Conservation (phyloP, 2,113 vertebrate genomes). For the Stigmatopora nigra region DNA sequence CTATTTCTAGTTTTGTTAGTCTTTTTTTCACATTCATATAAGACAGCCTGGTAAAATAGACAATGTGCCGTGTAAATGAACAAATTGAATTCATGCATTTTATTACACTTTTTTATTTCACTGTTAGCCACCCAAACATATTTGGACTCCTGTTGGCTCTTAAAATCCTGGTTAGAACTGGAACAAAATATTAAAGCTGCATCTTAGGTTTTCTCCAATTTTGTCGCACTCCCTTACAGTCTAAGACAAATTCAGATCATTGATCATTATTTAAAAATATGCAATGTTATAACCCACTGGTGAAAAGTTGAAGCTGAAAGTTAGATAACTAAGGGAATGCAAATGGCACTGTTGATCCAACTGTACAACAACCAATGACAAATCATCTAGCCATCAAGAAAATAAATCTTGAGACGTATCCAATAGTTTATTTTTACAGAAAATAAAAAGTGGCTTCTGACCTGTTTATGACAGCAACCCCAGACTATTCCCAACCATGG, state of each 20-base stretch:
- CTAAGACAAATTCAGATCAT: neutral
- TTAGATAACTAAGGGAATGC: too few relatives aligned
- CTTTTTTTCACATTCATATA: too few relatives aligned
- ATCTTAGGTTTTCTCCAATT: too few relatives aligned
- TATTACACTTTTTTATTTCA: too few relatives aligned
- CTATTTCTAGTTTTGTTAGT: too few relatives aligned
- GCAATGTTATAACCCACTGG: neutral
- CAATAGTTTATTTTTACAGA: neutral
- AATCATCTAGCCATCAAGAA: neutral
- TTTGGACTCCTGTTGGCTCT: too few relatives aligned
- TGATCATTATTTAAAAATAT: neutral
- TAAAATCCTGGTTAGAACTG: too few relatives aligned
- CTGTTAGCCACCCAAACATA: too few relatives aligned
- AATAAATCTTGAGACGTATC: neutral
- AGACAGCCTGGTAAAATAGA: neutral
- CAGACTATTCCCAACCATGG: neutral
- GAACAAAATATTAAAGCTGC: too few relatives aligned
- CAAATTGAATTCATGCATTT: too few relatives aligned
- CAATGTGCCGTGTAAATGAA: too few relatives aligned
- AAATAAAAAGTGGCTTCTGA: neutral
- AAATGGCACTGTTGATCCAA: neutral
- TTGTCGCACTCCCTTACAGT: too few relatives aligned
- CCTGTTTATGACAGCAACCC: neutral
- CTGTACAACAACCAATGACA: neutral
- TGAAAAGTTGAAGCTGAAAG: neutral